Evolutionary conservation across 2,888 invertebrate species (phyloP).

Genomic region (Liposcelis brunnea): DNA sequence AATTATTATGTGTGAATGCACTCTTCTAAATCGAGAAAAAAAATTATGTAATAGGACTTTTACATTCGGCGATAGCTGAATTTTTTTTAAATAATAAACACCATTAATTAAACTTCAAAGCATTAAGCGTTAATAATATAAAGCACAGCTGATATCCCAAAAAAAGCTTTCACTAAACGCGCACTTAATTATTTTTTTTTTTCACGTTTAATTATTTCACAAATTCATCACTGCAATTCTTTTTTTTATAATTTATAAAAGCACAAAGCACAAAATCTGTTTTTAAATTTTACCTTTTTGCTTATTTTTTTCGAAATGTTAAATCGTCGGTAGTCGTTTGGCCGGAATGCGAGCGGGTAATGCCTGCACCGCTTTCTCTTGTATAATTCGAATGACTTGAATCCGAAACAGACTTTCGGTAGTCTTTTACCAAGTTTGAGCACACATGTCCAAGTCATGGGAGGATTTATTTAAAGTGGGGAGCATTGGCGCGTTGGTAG

Average conservation of each 20-base stretch:
- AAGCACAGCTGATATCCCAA: too few species aligned
- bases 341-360: too few species aligned
- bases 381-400: slow-evolving; percentile 9
- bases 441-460: background rate
- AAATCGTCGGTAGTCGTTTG: background rate
- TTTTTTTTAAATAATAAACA: too few species aligned
- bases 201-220: too few species aligned
- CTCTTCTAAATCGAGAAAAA: background rate
- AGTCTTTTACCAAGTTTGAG: slow-evolving; percentile 9
- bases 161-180: too few species aligned
- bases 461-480: background rate
- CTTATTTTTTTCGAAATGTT: background rate
- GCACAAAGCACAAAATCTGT: background rate
- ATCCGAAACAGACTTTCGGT: background rate
- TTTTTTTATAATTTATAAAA: too few species aligned
- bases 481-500: background rate
- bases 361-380: slow-evolving; percentile 4
- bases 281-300: background rate
- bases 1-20: too few species aligned
- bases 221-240: too few species aligned
- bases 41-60: background rate
- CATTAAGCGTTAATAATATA: too few species aligned
- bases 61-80: background rate
- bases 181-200: too few species aligned
- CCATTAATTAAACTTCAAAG: too few species aligned